A percentile compares a stretch with the other conserved stretches of the same genome.
These are phyloP conservation scores for Shinisaurus crocodilurus DNA, from an alignment of 2,113 vertebrate genomes.

Conservation along the genomic window DNA sequence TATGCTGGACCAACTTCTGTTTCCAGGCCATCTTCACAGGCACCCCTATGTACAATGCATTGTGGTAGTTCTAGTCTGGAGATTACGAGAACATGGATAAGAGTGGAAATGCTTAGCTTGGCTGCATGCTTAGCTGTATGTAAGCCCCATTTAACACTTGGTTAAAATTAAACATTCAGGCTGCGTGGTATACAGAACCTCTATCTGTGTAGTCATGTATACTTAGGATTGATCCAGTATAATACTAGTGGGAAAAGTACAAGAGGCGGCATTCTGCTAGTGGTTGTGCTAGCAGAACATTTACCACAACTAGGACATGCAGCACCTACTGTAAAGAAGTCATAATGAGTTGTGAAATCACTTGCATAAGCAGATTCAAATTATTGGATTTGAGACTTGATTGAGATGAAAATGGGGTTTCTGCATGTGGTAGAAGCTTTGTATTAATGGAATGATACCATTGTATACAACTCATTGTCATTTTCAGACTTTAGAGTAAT, in stretches of 20 bases:
- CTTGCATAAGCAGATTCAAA: not conserved
- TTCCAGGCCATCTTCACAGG: not conserved
- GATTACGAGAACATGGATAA: not conserved
- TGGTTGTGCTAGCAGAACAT: not conserved
- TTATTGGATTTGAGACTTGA: not conserved
- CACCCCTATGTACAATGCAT: not conserved
- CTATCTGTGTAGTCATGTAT: not conserved
- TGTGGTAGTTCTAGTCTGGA: not conserved
- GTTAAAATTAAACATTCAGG: not conserved
- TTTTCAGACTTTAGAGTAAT: not conserved
- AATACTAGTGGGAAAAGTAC: not conserved
- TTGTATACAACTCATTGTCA: not conserved
- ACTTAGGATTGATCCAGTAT: not conserved
- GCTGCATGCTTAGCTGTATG: not conserved
- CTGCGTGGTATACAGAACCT: not conserved
- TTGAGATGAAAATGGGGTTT: not conserved
- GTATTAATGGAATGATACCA: not conserved
- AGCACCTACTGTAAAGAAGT: not conserved
- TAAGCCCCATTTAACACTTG: not conserved
- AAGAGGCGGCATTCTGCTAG: not conserved
- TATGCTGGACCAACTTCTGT: not conserved
- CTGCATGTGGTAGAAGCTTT: not conserved
- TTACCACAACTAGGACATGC: not conserved
- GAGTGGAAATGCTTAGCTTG: not conserved
- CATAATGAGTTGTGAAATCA: not conserved